Conservation (phyloP, 1,140 invertebrate genomes). For the Leptonema lineaticorne region DNA sequence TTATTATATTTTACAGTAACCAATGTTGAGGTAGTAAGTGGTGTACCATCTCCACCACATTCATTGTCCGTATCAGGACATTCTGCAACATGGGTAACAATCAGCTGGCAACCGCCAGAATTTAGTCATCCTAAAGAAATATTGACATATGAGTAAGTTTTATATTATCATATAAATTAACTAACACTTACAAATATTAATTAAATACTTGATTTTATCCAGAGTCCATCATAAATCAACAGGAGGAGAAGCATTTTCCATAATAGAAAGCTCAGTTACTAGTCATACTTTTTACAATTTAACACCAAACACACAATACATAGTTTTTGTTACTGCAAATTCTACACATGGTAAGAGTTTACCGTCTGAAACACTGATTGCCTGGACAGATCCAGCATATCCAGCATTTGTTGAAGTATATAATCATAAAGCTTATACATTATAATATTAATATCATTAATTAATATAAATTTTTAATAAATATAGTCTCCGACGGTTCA, state of each 20-base stretch:
- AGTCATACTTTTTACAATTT: slow-evolving; percentile 68
- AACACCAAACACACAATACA: slow-evolving; percentile 75
- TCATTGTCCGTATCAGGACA: slow-evolving; percentile 71
- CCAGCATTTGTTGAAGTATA: slow-evolving; percentile 80
- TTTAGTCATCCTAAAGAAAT: slow-evolving; percentile 74
- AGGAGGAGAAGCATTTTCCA: slow-evolving; percentile 59
- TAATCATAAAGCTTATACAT: not conserved
- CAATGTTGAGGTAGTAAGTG: slow-evolving; percentile 41
- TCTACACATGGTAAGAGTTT: slow-evolving; percentile 67
- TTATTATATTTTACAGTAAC: not conserved
- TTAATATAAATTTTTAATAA: not conserved
- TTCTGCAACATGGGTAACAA: slow-evolving; percentile 74
- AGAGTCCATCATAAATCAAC: slow-evolving; percentile 70
- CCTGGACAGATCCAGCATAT: slow-evolving; percentile 85
- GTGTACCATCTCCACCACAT: slow-evolving; percentile 75
- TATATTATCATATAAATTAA: slow-evolving; percentile 10
- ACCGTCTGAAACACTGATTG: slow-evolving; percentile 76
- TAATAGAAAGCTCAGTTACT: slow-evolving; percentile 64
- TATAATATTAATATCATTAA: not conserved
- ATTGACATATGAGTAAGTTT: slow-evolving; percentile 68
- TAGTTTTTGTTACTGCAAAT: slow-evolving; percentile 71
- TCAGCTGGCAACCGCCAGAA: slow-evolving; percentile 79
- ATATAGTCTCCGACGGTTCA: slow-evolving; percentile 75
- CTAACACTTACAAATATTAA: not conserved
- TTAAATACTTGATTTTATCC: not conserved